Conservation (phyloP, 1,140 invertebrate species). For the Mizuhopecten yessoensis region DNA sequence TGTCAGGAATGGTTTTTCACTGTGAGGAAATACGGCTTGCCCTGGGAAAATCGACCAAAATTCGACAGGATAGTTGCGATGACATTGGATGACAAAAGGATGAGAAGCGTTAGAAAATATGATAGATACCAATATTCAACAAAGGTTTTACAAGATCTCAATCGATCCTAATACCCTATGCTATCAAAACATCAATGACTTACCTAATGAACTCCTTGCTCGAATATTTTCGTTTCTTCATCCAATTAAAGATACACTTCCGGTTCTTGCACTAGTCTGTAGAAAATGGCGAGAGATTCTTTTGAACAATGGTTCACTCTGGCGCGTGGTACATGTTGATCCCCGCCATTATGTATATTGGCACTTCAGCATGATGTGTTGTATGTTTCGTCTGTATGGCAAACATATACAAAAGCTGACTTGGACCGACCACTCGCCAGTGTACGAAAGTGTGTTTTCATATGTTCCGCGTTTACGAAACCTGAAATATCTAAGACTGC, state of each 20-base stretch:
- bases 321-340: slow-evolving; percentile 74
- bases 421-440: slow-evolving; percentile 76
- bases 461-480: slow-evolving; percentile 72
- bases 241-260: slow-evolving; percentile 74
- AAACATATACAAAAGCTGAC: slow-evolving; percentile 75
- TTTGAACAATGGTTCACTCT: slow-evolving; percentile 70
- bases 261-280: slow-evolving; percentile 73
- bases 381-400: slow-evolving; percentile 76
- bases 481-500: slow-evolving; percentile 73
- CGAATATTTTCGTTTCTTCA: slow-evolving; percentile 76
- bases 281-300: slow-evolving; percentile 75
- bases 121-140: slow-evolving; percentile 26
- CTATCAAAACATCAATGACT: slow-evolving; percentile 66
- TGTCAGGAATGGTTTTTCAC: not conserved
- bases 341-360: slow-evolving; percentile 68
- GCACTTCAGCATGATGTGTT: slow-evolving; percentile 75
- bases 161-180: not conserved
- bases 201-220: slow-evolving; percentile 75
- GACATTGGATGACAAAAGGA: slow-evolving; percentile 6
- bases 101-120: slow-evolving; percentile 4
- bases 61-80: not conserved
- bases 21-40: not conserved
- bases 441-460: slow-evolving; percentile 77
- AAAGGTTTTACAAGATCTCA: not conserved
- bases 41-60: not conserved